phyloP scores from a whole-genome alignment of 2,113 vertebrate species.

The Myiozetetes cayanensis region DNA sequence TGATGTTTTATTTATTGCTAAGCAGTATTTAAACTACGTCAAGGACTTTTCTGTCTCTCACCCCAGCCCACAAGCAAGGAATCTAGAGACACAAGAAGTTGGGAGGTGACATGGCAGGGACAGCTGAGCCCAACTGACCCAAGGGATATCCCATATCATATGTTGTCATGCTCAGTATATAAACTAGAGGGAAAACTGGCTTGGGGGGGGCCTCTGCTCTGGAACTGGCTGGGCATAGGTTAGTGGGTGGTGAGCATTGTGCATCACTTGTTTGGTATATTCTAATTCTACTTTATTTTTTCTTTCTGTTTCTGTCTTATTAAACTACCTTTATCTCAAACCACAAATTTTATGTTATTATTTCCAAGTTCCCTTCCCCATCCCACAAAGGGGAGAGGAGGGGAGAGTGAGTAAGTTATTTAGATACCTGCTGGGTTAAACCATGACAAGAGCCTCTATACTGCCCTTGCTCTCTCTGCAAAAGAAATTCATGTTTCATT shows the following conservation, averaged over 20 bases:
- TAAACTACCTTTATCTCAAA: background rate
- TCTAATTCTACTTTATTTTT: background rate
- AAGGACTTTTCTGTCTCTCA: background rate
- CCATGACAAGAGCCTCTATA: background rate
- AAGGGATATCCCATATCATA: background rate
- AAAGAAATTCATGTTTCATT: background rate
- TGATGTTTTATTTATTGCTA: background rate
- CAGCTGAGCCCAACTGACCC: background rate
- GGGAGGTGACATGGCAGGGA: background rate
- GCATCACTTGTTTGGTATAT: background rate
- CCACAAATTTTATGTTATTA: background rate
- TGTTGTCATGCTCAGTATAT: background rate
- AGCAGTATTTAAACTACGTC: background rate
- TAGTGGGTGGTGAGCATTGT: background rate
- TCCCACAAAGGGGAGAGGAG: background rate
- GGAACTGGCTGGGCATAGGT: too few species aligned
- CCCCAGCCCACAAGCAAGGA: background rate
- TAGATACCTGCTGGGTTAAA: background rate
- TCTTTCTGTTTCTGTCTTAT: background rate
- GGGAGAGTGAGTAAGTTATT: background rate
- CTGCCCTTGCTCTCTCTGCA: background rate
- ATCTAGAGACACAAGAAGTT: background rate
- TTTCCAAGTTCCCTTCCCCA: background rate
- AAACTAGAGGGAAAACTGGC: background rate
- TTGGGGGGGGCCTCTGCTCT: background rate